Base-by-base conservation (phyloP, 2,888 invertebrate species). In the Orchesellides sinensis region DNA sequence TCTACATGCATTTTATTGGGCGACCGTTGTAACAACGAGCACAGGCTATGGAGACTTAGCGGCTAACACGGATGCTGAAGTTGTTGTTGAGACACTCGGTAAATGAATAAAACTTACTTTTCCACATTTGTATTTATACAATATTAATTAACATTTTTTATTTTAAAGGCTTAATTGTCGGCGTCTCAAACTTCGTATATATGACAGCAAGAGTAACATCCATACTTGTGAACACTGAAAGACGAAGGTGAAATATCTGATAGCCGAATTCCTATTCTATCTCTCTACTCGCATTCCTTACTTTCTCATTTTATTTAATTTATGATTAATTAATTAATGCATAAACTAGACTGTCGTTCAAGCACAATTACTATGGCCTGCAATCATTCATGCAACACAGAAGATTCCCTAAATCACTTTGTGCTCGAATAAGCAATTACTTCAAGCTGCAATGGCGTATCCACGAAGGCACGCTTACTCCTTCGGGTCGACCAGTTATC, bases 381-480 rank as follows among this genome's bases (percentile, higher is more conserved):
- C 63, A 74, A 32, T 49, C 27, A 0, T 88, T 87, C 52, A 84
- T 88, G 84, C 73, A 78, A 12, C 79, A 83, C 17, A 54, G 85
- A 10, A 81, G 82, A 40, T 86, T 88, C 49, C 85, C 86, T 5
- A 81, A 77, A 29, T 40, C 61, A 2, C 63, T 88, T 2, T 23
- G 35, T 25, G 14, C 47, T 3, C 45, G 86, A 27, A 84, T 88
- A 2, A 49, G 52, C 14, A 25, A 65, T 0, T 88, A 87, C 27
- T 88, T 85, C 54, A 61, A 72, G 2, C 63, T 88, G 70, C 85
- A 87, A 19, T 88, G 88, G 88, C 29, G 52, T 27, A 52, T 83
- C 5, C 86, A 88, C 23, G 81, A 86, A 63, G 87, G 88, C 0
- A 84, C 86, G 1, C 56, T 88, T 0, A 85, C 84, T 47, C 87